Conservation (phyloP, 2,113 vertebrate genomes). For the Oncorhynchus mykiss region DNA sequence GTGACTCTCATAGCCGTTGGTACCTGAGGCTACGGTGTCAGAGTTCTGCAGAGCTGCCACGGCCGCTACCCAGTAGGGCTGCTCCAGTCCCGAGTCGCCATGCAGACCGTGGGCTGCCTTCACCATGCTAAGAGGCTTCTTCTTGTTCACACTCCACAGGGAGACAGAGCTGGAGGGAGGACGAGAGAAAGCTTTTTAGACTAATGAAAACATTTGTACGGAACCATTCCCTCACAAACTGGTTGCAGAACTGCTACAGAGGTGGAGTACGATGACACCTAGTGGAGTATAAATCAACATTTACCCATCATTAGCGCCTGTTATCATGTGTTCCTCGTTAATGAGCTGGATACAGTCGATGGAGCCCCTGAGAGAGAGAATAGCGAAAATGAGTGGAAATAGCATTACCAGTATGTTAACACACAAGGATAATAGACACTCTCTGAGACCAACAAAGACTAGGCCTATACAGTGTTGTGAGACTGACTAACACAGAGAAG, state of each 20-base stretch:
- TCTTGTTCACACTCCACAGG: slow-evolving; percentile 92
- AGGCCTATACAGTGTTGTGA: neutral
- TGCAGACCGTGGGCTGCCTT: slow-evolving; percentile 82
- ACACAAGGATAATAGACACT: no score
- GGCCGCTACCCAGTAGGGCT: slow-evolving; percentile 83
- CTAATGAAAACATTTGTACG: neutral
- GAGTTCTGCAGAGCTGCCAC: slow-evolving; percentile 87
- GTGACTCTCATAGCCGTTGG: slow-evolving; percentile 63
- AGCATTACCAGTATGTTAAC: neutral
- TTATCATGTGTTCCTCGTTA: slow-evolving; percentile 95
- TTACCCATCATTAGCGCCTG: slow-evolving; percentile 92
- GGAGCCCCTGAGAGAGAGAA: slow-evolving; percentile 79
- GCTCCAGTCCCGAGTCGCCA: slow-evolving; percentile 76
- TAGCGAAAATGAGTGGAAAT: neutral
- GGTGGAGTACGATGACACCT: neutral
- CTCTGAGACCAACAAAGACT: no score
- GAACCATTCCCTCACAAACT: no score
- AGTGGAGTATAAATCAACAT: slow-evolving; percentile 23
- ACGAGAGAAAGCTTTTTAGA: neutral
- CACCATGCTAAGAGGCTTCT: slow-evolving; percentile 83
- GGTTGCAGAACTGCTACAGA: no score
- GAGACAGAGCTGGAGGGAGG: slow-evolving; percentile 79
- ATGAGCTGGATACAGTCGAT: slow-evolving; percentile 95
- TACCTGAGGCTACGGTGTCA: slow-evolving; percentile 87
- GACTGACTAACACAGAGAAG: neutral